Base-by-base conservation (phyloP, 2,797 vertebrate species). In the Moxostoma hubbsi region DNA sequence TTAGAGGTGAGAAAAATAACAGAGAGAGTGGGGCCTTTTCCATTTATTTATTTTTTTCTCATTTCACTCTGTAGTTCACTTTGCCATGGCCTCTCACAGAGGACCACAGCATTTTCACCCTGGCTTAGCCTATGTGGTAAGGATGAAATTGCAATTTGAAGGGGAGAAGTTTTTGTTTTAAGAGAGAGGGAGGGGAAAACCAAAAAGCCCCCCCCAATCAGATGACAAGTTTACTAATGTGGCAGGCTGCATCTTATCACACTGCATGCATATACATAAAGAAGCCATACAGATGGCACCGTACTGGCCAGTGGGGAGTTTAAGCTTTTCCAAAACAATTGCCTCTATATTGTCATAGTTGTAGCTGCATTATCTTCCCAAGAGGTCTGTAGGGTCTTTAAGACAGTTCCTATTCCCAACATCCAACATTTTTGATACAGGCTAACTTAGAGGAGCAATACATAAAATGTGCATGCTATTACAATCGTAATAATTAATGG, bases 201-300 rank as follows among this genome's bases (percentile, higher is more conserved):
- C 36, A 4, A 36, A 36, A 92, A 94, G 91, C 90, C 90, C 91
- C 90, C 91, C 92, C 93, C 94, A 95, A 94, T 94, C 90, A 89
- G 93, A 95, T 97, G 96, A 96, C 96, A 97, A 96, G 94, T 96
- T 97, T 97, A 98, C 96, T 97, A 96, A 98, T 96, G 94, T 93
- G 93, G 90, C 89, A 87, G 93, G 91, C 94, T 94, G 94, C 92
- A 94, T 94, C 92, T 92, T 94, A 94, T 95, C 93, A 93, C 93
- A 92, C 94, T 92, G 93, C 95, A 96, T 97, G 95, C 95, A 97
- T 97, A 98, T 97, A 97, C 95, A 97, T 96, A 93, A 94, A 87
- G 73, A 36, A 36, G 89, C 83, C 87, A 89, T 94, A 94, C 95
- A 96, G 95, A 96, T 96, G 95, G 94, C 93, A 94, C 93, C 36